phyloP scores from a whole-genome alignment of 1,140 invertebrate genomes.

The Calliopsis andreniformis region DNA sequence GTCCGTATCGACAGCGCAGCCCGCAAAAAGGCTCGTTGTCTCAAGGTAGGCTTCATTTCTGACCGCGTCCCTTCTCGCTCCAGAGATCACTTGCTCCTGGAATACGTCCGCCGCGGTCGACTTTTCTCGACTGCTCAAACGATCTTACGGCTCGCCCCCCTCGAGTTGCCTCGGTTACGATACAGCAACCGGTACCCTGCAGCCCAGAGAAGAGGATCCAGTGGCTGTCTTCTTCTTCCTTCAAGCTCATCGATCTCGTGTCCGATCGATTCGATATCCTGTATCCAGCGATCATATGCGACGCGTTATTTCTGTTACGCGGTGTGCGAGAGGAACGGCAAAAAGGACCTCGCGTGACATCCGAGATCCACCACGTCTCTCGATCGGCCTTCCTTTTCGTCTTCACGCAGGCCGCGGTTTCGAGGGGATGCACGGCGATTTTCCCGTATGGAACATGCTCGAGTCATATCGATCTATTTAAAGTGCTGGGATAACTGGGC shows the following conservation, averaged over 20 bases:
- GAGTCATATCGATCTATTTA: slow-evolving; percentile 1
- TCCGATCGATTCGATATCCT: slow-evolving; percentile 18
- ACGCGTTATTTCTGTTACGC: slow-evolving; percentile 57
- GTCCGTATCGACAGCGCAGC: slow-evolving; percentile 27
- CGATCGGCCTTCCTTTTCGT: not conserved
- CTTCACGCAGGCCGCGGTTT: not conserved
- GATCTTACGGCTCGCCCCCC: not conserved
- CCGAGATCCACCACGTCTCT: slow-evolving; percentile 50
- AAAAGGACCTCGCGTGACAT: slow-evolving; percentile 60
- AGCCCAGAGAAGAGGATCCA: not conserved
- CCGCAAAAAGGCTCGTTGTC: slow-evolving; percentile 44
- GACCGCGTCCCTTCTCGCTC: slow-evolving; percentile 38
- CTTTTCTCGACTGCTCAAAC: slow-evolving; percentile 3
- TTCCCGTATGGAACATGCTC: not conserved
- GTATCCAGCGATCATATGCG: slow-evolving; percentile 54
- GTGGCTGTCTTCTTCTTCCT: not conserved
- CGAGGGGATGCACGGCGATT: not conserved
- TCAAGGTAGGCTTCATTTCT: slow-evolving; percentile 72
- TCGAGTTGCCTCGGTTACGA: slow-evolving; percentile 47
- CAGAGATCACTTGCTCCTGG: slow-evolving; percentile 49
- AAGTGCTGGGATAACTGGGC: not conserved
- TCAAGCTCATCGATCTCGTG: no score
- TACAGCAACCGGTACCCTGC: slow-evolving; percentile 48
- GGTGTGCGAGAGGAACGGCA: slow-evolving; percentile 30
- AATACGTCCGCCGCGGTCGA: slow-evolving; percentile 19